phyloP scores from a whole-genome alignment of 2,888 invertebrate species.

The Steinernema scapterisci region DNA sequence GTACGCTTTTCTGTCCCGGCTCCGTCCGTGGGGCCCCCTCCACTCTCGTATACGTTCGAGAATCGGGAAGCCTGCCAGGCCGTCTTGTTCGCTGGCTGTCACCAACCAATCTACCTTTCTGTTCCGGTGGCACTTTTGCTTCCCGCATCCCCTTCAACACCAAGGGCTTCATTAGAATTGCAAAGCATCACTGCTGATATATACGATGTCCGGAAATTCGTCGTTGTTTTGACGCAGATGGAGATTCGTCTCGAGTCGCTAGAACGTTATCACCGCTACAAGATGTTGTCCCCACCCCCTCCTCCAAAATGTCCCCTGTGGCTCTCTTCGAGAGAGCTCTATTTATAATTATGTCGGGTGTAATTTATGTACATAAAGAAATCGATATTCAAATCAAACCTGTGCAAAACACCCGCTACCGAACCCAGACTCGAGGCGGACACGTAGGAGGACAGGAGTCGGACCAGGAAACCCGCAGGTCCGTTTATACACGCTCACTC shows the following conservation, averaged over 20 bases:
- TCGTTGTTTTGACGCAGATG: slow-evolving; percentile 20
- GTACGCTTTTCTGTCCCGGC: not conserved
- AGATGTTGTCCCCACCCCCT: not conserved
- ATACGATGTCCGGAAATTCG: slow-evolving; percentile 15
- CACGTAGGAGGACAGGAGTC: not conserved
- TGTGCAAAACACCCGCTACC: not conserved
- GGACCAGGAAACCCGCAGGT: not conserved
- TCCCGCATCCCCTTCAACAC: not conserved
- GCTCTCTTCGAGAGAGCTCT: slow-evolving; percentile 9
- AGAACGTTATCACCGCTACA: not conserved
- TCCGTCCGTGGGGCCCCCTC: not conserved
- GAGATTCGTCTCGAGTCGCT: not conserved
- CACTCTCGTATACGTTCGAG: not conserved
- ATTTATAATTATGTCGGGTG: slow-evolving; percentile 27
- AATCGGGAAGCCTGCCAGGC: not conserved
- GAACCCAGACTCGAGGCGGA: not conserved
- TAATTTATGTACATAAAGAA: slow-evolving; percentile 32
- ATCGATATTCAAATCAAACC: slow-evolving; percentile 15
- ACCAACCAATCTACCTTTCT: slow-evolving; percentile 2
- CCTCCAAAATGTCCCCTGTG: slow-evolving; percentile 18
- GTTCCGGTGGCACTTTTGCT: not conserved
- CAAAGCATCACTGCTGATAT: slow-evolving; percentile 17
- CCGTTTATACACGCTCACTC: slow-evolving; percentile 14
- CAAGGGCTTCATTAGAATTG: slow-evolving; percentile 6
- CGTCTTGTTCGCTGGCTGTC: not conserved